Evolutionary conservation across 2,888 invertebrate species (phyloP).

Genomic region (Sphaerophoria rueppellii): DNA sequence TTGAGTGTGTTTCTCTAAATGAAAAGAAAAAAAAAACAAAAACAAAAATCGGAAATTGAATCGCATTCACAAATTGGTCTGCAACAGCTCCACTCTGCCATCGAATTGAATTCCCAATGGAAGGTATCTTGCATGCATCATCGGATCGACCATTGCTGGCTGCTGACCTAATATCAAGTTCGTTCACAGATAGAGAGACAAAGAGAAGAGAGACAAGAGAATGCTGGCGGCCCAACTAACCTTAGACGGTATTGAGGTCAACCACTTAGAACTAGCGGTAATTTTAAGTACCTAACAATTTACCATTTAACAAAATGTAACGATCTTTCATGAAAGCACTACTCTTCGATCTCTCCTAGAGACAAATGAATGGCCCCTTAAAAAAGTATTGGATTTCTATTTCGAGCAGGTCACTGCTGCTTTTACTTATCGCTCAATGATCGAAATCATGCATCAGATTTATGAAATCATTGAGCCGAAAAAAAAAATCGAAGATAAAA

Average conservation of each 20-base stretch:
- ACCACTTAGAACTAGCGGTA: slow-evolving; percentile 63
- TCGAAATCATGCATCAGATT: slow-evolving; percentile 49
- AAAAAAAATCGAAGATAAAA: slow-evolving; percentile 24
- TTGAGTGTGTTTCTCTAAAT: slow-evolving; percentile 13
- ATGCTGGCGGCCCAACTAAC: slow-evolving; percentile 65
- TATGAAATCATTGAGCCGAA: slow-evolving; percentile 23
- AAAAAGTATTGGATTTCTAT: slow-evolving; percentile 24
- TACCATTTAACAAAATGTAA: slow-evolving; percentile 67
- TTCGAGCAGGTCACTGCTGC: slow-evolving; percentile 3
- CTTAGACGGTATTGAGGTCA: slow-evolving; percentile 69
- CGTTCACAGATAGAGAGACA: not conserved
- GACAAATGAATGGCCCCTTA: slow-evolving; percentile 8
- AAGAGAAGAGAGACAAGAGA: slow-evolving; percentile 45
- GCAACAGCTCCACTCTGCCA: not conserved
- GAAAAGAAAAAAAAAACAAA: not conserved
- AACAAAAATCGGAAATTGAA: slow-evolving; percentile 26
- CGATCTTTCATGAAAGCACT: slow-evolving; percentile 45
- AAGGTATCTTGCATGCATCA: slow-evolving; percentile 56
- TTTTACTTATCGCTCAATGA: slow-evolving; percentile 9
- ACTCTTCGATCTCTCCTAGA: not conserved
- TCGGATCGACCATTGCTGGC: slow-evolving; percentile 6
- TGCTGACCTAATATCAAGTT: slow-evolving; percentile 66
- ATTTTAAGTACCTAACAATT: slow-evolving; percentile 64
- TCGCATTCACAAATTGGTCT: slow-evolving; percentile 48
- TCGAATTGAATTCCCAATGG: slow-evolving; percentile 54